Percentiles rank a stretch among this genome's conserved stretches.
Conservation (phyloP, 2,797 vertebrate genomes). For the Sylvilagus floridanus region DNA sequence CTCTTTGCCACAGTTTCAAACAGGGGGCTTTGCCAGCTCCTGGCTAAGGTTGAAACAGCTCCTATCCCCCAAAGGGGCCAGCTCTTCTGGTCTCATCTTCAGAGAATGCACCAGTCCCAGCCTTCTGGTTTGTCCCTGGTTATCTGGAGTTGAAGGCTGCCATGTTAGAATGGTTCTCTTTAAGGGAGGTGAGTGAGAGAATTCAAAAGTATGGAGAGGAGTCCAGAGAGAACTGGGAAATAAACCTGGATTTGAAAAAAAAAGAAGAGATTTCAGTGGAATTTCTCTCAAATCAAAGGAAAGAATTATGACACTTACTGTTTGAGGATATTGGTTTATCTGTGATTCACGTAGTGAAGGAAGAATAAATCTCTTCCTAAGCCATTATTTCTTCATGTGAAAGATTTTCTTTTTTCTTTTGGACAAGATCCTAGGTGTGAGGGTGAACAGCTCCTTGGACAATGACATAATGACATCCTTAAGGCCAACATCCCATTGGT, state of each 20-base stretch:
- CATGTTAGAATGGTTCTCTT: not conserved
- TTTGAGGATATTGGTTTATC: not conserved
- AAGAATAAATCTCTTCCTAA: not conserved
- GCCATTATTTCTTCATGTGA: not conserved
- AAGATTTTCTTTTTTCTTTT: not conserved
- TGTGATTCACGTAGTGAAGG: not conserved
- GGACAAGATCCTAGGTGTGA: slow-evolving; percentile 21
- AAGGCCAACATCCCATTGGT: not conserved
- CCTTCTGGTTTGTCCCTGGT: not conserved
- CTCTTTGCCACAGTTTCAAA: slow-evolving; percentile 62
- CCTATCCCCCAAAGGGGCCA: slow-evolving; percentile 78
- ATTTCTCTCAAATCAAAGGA: not conserved
- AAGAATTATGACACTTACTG: not conserved
- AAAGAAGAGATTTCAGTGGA: not conserved
- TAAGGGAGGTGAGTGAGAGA: not conserved
- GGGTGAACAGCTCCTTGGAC: not conserved
- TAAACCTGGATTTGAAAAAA: not conserved
- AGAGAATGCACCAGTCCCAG: no score
- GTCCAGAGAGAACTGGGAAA: not conserved
- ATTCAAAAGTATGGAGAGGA: not conserved
- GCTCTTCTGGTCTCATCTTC: slow-evolving; percentile 30
- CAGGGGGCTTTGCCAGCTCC: slow-evolving; percentile 52
- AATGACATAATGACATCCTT: not conserved
- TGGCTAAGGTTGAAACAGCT: slow-evolving; percentile 81
- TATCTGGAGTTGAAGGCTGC: not conserved